Evolutionary conservation across 1,140 invertebrate genomes (phyloP).

Genomic region (Drosophila ficusphila): DNA sequence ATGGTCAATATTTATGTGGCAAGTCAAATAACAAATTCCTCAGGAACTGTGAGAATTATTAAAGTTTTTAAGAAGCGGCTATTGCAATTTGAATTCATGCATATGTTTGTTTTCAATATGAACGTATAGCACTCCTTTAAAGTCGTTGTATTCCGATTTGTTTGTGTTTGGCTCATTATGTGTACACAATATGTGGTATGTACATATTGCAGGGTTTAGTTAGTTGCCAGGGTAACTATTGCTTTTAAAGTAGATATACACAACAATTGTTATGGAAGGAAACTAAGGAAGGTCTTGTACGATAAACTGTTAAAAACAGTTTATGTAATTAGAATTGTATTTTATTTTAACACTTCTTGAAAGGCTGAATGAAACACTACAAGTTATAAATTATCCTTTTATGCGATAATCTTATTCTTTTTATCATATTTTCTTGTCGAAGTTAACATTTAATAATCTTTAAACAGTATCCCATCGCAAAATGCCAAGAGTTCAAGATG

Average conservation of each 20-base stretch:
- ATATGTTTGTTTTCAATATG: conserved; percentile 15
- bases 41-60: conserved; percentile 15
- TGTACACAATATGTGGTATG: conserved; percentile 22
- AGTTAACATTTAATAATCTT: too few relatives aligned
- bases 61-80: conserved; percentile 12
- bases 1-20: conserved; percentile 21
- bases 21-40: conserved; percentile 3
- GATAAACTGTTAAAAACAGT: too few relatives aligned
- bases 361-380: too few relatives aligned
- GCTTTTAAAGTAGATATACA: conserved; percentile 3
- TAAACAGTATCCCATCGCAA: conserved; percentile 11
- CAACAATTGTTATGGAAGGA: neutral
- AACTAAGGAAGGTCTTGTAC: conserved; percentile 11
- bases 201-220: neutral
- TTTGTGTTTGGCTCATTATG: conserved; percentile 23
- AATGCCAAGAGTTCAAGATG: conserved; percentile 64
- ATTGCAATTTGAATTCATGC: conserved; percentile 17
- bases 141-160: neutral
- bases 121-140: conserved; percentile 16
- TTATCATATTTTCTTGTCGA: neutral
- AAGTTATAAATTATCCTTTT: too few relatives aligned
- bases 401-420: neutral
- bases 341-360: too few relatives aligned
- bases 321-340: too few relatives aligned
- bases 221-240: conserved; percentile 29